A percentile compares a stretch with the other conserved stretches of the same genome.
Evolutionary conservation across 2,888 invertebrate genomes (phyloP).

Genomic region (Buathra laborator): DNA sequence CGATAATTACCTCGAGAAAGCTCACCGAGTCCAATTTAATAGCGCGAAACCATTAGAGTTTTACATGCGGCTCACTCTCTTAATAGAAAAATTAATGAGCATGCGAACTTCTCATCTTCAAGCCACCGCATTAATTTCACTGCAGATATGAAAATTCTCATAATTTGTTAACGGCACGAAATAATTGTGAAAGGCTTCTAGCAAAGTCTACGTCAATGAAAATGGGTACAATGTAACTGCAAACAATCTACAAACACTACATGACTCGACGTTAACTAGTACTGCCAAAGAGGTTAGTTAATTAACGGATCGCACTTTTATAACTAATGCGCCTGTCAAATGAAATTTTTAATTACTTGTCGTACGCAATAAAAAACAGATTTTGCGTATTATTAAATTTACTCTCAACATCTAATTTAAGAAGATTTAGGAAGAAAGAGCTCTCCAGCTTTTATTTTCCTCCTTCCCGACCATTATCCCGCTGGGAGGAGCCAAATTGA

Average conservation of each 20-base stretch:
- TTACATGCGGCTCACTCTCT: not conserved
- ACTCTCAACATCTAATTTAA: not conserved
- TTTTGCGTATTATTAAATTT: not conserved
- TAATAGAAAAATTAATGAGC: not conserved
- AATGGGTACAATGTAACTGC: not conserved
- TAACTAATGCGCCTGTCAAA: no score
- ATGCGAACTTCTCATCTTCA: not conserved
- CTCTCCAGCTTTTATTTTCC: not conserved
- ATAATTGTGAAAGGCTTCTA: not conserved
- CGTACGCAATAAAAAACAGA: not conserved
- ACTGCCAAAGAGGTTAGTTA: not conserved
- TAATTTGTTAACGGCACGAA: not conserved
- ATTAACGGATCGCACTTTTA: not conserved
- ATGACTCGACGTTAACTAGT: not conserved
- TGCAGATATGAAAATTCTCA: not conserved
- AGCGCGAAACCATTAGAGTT: not conserved
- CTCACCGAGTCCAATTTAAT: conserved; percentile 12
- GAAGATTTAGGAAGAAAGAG: not conserved
- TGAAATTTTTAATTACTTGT: not conserved
- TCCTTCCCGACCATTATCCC: not conserved
- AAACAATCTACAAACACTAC: not conserved
- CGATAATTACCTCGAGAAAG: not conserved
- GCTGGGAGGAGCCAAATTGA: conserved; percentile 10
- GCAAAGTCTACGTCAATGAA: not conserved
- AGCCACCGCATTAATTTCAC: not conserved